Evolutionary conservation across 1,140 invertebrate genomes (phyloP).

Genomic region (Sinonovacula constricta): DNA sequence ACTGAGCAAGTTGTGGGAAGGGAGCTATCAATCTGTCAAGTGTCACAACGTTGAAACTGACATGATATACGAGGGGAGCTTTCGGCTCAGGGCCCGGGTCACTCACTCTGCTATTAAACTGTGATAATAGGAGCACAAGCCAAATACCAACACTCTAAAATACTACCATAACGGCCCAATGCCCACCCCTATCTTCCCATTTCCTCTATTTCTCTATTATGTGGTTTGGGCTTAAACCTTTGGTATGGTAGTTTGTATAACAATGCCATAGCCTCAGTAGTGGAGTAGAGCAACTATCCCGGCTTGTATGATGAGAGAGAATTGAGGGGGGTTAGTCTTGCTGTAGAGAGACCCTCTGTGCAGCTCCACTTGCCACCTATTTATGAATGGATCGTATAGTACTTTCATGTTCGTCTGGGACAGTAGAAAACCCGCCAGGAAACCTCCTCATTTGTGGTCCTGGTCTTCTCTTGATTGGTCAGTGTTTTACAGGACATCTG

Average conservation of each 20-base stretch:
- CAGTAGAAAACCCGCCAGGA: conserved; percentile 31
- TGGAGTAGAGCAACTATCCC: too few relatives aligned
- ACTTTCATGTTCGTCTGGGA: conserved; percentile 52
- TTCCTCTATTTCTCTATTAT: background rate
- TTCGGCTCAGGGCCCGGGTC: conserved; percentile 67
- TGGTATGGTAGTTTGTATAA: too few relatives aligned
- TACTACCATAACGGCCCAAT: conserved; percentile 15
- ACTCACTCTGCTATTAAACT: conserved; percentile 48
- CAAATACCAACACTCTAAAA: conserved; percentile 40
- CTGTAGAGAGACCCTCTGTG: conserved; percentile 24
- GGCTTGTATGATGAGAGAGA: too few relatives aligned
- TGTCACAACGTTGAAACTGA: conserved; percentile 73
- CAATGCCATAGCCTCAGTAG: too few relatives aligned
- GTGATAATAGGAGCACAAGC: conserved; percentile 46
- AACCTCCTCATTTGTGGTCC: conserved; percentile 44
- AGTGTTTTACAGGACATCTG: too few relatives aligned
- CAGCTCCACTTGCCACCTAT: conserved; percentile 32
- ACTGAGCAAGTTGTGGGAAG: conserved; percentile 22
- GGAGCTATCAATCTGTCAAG: conserved; percentile 74
- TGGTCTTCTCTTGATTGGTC: conserved; percentile 24
- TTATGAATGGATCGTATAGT: conserved; percentile 54
- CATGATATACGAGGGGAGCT: conserved; percentile 72
- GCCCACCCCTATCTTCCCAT: background rate
- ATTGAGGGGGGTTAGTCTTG: background rate
- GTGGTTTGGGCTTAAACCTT: too few relatives aligned